Evolutionary conservation across 2,888 invertebrate species (phyloP), one percentile per base, ranked within the genome.

Genomic region (Drosophila stalkeri): DNA sequence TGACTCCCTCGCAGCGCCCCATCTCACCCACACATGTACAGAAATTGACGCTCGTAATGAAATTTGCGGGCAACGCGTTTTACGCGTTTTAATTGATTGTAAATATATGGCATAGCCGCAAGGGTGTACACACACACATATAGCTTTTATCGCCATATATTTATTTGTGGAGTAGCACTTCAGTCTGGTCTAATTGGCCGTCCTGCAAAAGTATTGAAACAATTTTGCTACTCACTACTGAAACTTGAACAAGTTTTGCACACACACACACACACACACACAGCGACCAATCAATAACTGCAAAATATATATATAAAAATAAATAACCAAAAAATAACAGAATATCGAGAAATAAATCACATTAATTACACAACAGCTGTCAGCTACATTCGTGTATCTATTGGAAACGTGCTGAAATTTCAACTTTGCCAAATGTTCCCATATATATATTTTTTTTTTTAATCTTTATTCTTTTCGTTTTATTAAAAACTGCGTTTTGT

Each of bases 71-170:
- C 69, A 82, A 57, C 65, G 72, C 85, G 63, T 75, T 81, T 80
- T 75, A 69, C 77, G 82, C 75, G 87, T 76, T 87, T 86, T 87
- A 86, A 84, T 84, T 84, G 85, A 84, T 84, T 84, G 82, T 72
- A 82, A 84, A 84, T 84, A 86, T 83, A 79, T 71, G 66, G 39
- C 70, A 79, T 61, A 70, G 80, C 80, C 80, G 35, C 75, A 74
- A 70, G 59, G 64, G 49, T 18, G 16, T 16, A 47, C 43, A 12
- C n/a, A 47, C 1, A 37, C 1, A 2, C 7, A 37, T 11, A n/a
- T 16, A 23, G 3, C 2, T 3, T 6, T 6, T 18, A 7, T 9
- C 1, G 9, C 20, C 16, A 6, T n/a, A n/a, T 14, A 23, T 16
- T 1, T 43, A 7, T 18, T n/a, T 31, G 35, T 7, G 2, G 3